phyloP scores from a whole-genome alignment of 2,113 vertebrate species.

The Sylvicapra grimmia region DNA sequence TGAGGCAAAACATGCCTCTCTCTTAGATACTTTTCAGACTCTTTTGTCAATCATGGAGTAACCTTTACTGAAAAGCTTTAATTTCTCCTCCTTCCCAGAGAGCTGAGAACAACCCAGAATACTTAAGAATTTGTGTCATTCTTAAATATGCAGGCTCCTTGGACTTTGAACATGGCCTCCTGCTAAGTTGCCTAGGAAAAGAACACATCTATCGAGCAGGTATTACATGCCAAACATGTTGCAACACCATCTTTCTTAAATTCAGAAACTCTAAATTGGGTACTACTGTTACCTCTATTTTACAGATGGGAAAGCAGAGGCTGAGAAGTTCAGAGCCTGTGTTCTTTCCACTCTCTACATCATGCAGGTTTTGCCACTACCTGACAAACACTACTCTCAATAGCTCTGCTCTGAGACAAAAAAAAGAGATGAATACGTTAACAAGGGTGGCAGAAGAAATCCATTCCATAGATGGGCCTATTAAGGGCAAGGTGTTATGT shows the following conservation, averaged over 20 bases:
- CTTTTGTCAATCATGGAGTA: neutral
- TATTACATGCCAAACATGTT: neutral
- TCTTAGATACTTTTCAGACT: neutral
- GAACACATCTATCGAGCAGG: neutral
- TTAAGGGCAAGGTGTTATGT: neutral
- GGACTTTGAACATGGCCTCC: neutral
- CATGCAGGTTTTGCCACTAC: rapidly evolving
- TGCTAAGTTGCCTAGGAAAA: neutral
- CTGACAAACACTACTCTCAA: neutral
- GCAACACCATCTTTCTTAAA: neutral
- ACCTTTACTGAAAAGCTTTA: neutral
- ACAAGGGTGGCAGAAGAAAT: neutral
- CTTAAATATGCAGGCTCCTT: neutral
- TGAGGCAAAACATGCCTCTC: neutral
- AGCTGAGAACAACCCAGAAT: neutral
- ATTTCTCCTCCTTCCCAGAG: neutral
- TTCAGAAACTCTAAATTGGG: neutral
- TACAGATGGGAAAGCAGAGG: neutral
- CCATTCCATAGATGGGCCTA: neutral
- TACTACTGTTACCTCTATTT: neutral
- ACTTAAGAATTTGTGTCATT: neutral
- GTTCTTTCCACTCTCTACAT: too few species aligned
- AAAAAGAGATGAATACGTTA: neutral
- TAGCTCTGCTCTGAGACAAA: neutral
- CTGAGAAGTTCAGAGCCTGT: neutral